Evolutionary conservation across 1,140 invertebrate genomes (phyloP), one percentile per base, ranked within the genome.

Genomic region (Sitophilus oryzae): DNA sequence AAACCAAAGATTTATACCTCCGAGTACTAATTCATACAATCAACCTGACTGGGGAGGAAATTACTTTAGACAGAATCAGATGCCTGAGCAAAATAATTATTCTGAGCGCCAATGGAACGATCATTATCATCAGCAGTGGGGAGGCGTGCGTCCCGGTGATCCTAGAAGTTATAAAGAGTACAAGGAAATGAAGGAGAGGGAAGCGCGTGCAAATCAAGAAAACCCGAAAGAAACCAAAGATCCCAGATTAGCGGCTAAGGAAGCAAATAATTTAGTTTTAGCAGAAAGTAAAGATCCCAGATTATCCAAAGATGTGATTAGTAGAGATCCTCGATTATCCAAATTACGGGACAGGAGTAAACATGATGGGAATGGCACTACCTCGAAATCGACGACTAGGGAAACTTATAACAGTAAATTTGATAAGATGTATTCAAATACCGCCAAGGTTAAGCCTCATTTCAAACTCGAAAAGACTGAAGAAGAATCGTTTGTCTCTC

Each of bases 401-500:
- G n/a, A 4, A 14, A 51, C 23, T n/a, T 30, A 21, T 10, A 49
- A 60, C 4, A 56, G 34, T 20, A 41, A 55, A 42, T 65, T 63
- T 35, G 63, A 65, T 51, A 48, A 51, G 36, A 54, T 60, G 41
- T 65, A 64, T 44, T 51, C 63, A 3, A 51, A 19, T 18, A 56
- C 52, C 9, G 58, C 46, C 52, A 30, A 36, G 8, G 23, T 38
- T n/a, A 46, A 48, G n/a, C 35, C 58, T 11, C 23, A 45, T 10
- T 58, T 54, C 21, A 43, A 47, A 19, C 19, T 15, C 3, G 49
- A 40, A 35, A 14, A 23, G 14, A 36, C 45, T 11, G 49, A 51
- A 48, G 46, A 58, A 3, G 54, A 57, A 35, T 36, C 47, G 6
- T 64, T 66, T 46, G 23, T 43, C 1, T 77, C 76, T 0, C 76